Evolutionary conservation across 2,888 invertebrate species (phyloP), one percentile per base, ranked within the genome.

Genomic region (Macaria liturata): DNA sequence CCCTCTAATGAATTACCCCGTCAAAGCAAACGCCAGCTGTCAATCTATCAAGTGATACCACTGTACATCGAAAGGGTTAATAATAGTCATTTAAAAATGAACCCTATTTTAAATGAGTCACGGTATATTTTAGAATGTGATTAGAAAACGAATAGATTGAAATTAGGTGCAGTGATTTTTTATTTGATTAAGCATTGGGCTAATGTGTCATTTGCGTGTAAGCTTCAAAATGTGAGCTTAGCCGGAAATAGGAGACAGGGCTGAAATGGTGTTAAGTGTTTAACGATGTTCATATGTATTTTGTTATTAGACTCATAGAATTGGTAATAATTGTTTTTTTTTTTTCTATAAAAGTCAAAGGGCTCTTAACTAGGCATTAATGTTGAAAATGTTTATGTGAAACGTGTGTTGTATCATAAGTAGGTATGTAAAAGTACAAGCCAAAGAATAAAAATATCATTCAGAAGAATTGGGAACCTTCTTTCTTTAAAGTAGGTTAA

Each of bases 1-100:
- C 74, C 74, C 78, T 74, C 76, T 79, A 83, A 85, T 85, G 81
- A 86, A 86, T 86, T 85, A 86, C 73, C 76, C 78, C 76, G 80
- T 86, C 84, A 84, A 86, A 86, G 84, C 78, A 77, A 75, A 80
- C 79, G 78, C 81, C 83, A 84, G 81, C 82, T 86, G 86, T 84
- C 86, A 85, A 84, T 80, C 83, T 73, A 3, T 80, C 69, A 66
- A 82, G 78, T 78, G 78, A 81, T 76, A 76, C 72, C 75, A 53
- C 46, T 50, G 49, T 49, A 46, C 46, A 76, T 75, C 76, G 76
- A 78, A 79, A 80, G 78, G 80, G 77, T 68, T 66, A 32, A 42
- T 9, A 47, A 9, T 6, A 4, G 9, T 9, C 2, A 50, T 8
- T 39, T 32, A 7, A 53, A 40, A 48, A 20, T 48, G 9, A 49